A percentile compares a stretch with the other conserved stretches of the same genome.
Conservation (phyloP, 2,888 invertebrate genomes). For the Amiota communis region DNA sequence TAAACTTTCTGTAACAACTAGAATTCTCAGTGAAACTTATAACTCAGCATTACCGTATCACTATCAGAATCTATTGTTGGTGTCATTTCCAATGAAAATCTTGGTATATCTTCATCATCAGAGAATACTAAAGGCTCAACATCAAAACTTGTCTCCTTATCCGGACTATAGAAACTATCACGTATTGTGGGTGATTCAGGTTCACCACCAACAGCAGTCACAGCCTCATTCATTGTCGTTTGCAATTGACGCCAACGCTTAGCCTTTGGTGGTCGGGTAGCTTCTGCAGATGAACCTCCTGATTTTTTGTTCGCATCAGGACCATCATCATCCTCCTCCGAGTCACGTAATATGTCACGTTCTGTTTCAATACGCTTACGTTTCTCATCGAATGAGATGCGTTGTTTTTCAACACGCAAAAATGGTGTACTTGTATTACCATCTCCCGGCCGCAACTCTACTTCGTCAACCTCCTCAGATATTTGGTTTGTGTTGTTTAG, state of each 20-base stretch:
- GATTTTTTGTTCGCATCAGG: conserved; percentile 23
- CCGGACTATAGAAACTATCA: conserved; percentile 78
- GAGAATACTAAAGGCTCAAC: conserved; percentile 77
- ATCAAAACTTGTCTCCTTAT: conserved; percentile 76
- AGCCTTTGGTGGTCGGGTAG: conserved; percentile 47
- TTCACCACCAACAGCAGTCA: conserved; percentile 58
- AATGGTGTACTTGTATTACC: conserved; percentile 64
- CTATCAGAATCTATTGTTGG: conserved; percentile 72
- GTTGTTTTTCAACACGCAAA: conserved; percentile 69
- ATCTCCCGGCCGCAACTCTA: conserved; percentile 52
- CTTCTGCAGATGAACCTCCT: conserved; percentile 6
- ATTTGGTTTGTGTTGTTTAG: conserved; percentile 15
- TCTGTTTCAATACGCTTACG: conserved; percentile 71
- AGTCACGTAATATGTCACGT: conserved; percentile 71
- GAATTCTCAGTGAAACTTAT: background rate
- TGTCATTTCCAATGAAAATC: conserved; percentile 73
- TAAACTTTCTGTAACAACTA: background rate
- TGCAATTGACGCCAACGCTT: conserved; percentile 67
- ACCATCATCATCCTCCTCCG: conserved; percentile 65
- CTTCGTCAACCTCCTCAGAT: conserved; percentile 45
- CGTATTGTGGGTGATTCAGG: conserved; percentile 64
- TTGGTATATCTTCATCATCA: conserved; percentile 76
- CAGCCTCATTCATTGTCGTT: conserved; percentile 55
- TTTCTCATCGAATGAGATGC: conserved; percentile 73
- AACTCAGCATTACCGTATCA: conserved; percentile 70